phyloP scores from a whole-genome alignment of 1,140 invertebrate genomes.

The Asobara japonica region DNA sequence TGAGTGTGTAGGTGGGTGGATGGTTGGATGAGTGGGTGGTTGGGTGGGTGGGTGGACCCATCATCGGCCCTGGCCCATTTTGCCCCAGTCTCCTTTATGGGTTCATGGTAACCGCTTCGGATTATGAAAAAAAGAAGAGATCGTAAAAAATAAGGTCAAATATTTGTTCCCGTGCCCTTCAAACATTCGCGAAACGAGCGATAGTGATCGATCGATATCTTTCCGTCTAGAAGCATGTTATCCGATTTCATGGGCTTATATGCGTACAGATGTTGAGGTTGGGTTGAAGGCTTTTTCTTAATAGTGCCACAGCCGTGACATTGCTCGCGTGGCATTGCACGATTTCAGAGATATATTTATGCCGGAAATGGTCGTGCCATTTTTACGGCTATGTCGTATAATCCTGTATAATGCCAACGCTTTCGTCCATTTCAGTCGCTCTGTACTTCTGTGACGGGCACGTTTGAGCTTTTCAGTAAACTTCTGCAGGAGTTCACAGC shows the following conservation, averaged over 20 bases:
- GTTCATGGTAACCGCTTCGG: too few relatives aligned
- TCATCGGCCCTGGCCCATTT: too few relatives aligned
- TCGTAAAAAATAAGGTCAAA: neutral
- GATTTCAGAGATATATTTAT: neutral
- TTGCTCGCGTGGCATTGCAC: neutral
- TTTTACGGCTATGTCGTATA: neutral
- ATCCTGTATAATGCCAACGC: neutral
- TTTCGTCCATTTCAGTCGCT: neutral
- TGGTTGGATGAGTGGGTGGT: too few relatives aligned
- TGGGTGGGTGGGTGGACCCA: too few relatives aligned
- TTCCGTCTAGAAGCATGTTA: neutral
- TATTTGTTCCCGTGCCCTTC: neutral
- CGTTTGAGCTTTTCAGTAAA: neutral
- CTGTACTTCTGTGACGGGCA: neutral
- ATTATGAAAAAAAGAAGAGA: neutral
- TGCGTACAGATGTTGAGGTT: slow-evolving; percentile 17
- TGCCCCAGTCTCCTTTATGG: too few relatives aligned
- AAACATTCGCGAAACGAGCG: neutral
- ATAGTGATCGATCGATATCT: slow-evolving; percentile 22
- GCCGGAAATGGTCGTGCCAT: neutral
- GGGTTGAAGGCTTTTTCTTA: neutral
- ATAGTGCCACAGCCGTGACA: neutral
- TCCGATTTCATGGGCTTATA: slow-evolving; percentile 5
- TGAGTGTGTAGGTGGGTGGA: too few relatives aligned
- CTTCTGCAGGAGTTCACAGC: neutral